Evolutionary conservation across 23 tunicate species (phyloP).

Genomic region (Halocynthia roretzi): DNA sequence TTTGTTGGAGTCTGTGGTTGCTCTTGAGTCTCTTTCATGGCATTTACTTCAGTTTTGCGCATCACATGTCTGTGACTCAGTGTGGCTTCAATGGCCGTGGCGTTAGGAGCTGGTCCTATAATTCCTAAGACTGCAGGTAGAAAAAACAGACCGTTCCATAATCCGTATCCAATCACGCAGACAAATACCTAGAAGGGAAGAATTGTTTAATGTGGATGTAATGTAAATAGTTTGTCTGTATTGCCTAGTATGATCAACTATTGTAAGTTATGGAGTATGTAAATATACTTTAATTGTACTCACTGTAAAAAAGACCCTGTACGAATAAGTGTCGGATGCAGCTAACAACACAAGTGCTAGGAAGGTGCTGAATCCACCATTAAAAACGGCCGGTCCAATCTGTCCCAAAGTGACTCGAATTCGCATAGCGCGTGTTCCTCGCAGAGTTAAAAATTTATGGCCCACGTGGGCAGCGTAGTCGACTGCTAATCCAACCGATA

Average conservation of each 20-base stretch:
- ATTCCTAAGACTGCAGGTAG: slow-evolving; percentile 11
- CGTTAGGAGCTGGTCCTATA: slow-evolving; percentile 4
- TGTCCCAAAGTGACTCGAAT: slow-evolving; percentile 14
- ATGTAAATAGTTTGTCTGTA: too few species aligned
- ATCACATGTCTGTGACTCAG: too few species aligned
- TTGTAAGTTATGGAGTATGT: too few species aligned
- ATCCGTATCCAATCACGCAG: not conserved
- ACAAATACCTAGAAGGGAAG: not conserved
- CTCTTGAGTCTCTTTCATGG: too few species aligned
- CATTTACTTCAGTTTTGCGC: too few species aligned
- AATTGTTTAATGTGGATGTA: too few species aligned
- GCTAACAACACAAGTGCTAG: slow-evolving; percentile 19
- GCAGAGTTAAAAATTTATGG: slow-evolving; percentile 13
- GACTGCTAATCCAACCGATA: slow-evolving; percentile 30
- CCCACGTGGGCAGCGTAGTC: slow-evolving; percentile 31
- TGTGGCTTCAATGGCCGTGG: not conserved
- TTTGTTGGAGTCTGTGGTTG: too few species aligned
- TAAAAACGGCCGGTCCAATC: slow-evolving; percentile 32
- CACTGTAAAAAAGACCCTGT: slow-evolving; percentile 23
- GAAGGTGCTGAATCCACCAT: slow-evolving; percentile 38
- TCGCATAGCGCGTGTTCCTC: slow-evolving; percentile 7
- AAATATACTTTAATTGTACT: not conserved
- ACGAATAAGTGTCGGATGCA: slow-evolving; percentile 9
- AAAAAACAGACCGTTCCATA: slow-evolving; percentile 15
- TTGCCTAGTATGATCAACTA: too few species aligned